phyloP scores from a whole-genome alignment of 2,888 invertebrate genomes.

The Drosophila kuntzei region DNA sequence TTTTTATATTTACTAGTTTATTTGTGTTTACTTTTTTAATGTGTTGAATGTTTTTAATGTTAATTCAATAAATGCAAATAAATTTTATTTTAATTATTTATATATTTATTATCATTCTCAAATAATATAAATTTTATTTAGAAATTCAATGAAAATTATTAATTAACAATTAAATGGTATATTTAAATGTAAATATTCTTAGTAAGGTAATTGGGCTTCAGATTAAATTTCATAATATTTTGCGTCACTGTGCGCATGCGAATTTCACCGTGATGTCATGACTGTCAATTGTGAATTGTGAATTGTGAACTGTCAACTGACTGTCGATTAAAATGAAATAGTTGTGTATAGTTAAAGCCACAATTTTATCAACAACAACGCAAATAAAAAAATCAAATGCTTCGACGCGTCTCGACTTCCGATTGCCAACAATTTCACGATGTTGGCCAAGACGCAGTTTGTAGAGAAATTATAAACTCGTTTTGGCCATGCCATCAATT shows the following conservation, averaged over 20 bases:
- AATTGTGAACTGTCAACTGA: slow-evolving; percentile 2
- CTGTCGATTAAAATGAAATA: slow-evolving; percentile 45
- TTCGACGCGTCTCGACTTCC: slow-evolving; percentile 36
- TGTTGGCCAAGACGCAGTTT: slow-evolving; percentile 20
- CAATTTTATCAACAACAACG: slow-evolving; percentile 22
- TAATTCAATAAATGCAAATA: no score
- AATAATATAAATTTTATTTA: no score
- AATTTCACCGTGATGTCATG: slow-evolving; percentile 68
- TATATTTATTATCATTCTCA: no score
- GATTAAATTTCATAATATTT: neutral
- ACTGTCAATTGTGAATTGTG: slow-evolving; percentile 40
- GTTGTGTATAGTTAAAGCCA: slow-evolving; percentile 6
- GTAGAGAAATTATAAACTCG: slow-evolving; percentile 63
- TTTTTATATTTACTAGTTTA: no score
- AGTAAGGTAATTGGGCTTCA: no score
- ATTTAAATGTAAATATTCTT: no score
- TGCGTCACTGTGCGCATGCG: slow-evolving; percentile 15
- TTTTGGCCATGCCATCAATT: slow-evolving; percentile 31
- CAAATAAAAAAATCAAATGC: slow-evolving; percentile 15
- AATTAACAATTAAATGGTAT: no score
- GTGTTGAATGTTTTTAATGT: no score
- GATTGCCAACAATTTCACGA: slow-evolving; percentile 22
- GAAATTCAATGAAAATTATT: no score
- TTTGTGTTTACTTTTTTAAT: no score
- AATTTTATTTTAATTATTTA: no score